Percentiles rank a stretch among this genome's conserved stretches.
Conservation (phyloP, 2,797 vertebrate species). For the Poecile montanus region DNA sequence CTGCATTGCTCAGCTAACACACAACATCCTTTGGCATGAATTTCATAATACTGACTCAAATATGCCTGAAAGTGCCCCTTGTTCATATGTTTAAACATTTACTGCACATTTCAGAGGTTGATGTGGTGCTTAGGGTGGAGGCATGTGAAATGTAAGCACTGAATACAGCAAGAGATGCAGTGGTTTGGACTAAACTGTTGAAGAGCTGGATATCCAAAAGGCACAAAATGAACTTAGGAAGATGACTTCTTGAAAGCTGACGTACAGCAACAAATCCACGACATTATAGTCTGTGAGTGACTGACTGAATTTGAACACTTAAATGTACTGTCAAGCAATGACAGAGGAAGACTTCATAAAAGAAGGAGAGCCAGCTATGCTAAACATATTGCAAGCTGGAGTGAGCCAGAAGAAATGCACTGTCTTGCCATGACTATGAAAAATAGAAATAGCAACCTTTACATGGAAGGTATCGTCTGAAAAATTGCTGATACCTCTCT, state of each 20-base stretch:
- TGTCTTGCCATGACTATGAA: not conserved
- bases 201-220: not conserved
- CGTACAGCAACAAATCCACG: not conserved
- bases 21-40: not conserved
- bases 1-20: not conserved
- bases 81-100: not conserved
- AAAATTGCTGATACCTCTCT: not conserved
- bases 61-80: not conserved
- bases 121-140: not conserved
- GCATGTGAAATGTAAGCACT: not conserved
- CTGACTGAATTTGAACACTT: not conserved
- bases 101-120: not conserved
- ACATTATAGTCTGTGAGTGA: not conserved
- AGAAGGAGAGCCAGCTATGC: not conserved
- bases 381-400: not conserved
- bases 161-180: not conserved
- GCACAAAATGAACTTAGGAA: not conserved
- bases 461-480: not conserved
- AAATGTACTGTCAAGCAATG: not conserved
- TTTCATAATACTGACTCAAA: not conserved
- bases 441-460: not conserved
- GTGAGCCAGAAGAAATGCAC: not conserved
- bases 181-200: not conserved
- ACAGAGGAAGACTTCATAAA: not conserved
- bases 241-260: not conserved